Conservation (phyloP, 2,113 vertebrate genomes). For the Puffinus mauretanicus region DNA sequence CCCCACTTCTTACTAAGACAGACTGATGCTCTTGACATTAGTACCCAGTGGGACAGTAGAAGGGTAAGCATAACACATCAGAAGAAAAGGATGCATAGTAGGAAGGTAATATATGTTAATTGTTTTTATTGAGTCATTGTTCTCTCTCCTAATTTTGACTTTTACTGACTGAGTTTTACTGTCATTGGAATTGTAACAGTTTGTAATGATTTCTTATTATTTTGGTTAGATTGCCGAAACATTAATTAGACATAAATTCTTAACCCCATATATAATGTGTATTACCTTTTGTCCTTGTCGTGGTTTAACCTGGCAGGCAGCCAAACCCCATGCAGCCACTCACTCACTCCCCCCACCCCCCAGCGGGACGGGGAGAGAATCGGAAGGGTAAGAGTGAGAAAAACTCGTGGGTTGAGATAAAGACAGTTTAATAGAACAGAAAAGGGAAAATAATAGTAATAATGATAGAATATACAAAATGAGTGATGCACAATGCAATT, state of each 20-base stretch:
- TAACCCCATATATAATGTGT: fast-evolving
- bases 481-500: too few species aligned
- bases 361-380: too few species aligned
- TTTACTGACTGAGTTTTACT: background rate
- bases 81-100: background rate
- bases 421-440: too few species aligned
- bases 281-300: background rate
- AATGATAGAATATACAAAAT: too few species aligned
- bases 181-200: background rate
- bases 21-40: background rate
- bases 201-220: background rate
- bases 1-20: background rate
- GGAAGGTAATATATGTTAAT: background rate
- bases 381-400: too few species aligned
- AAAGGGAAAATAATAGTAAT: too few species aligned
- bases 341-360: too few species aligned
- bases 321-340: too few species aligned
- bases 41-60: background rate
- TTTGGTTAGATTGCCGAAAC: background rate
- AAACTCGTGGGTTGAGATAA: too few species aligned
- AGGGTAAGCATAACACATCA: background rate
- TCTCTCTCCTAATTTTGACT: background rate
- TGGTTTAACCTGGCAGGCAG: too few species aligned
- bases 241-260: background rate
- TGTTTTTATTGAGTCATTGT: background rate